Evolutionary conservation across 2,888 invertebrate genomes (phyloP).

Genomic region (Chaitophorus viminalis): DNA sequence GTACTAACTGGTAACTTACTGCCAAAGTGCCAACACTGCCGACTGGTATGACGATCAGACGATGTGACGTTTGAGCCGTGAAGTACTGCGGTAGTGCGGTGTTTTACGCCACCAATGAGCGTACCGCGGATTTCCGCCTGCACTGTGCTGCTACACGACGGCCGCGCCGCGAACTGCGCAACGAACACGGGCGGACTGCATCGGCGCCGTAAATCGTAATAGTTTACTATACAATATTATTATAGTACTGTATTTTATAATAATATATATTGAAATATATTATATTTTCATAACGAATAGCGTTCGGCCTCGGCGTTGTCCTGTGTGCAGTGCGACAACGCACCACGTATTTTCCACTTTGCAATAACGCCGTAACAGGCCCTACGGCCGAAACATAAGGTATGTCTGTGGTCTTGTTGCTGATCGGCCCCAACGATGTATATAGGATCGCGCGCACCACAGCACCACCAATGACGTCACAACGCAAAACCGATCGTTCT

Average conservation of each 20-base stretch:
- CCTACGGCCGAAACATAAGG: background rate
- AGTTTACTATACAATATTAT: too few relatives aligned
- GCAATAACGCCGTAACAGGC: too few relatives aligned
- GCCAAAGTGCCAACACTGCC: background rate
- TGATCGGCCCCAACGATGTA: too few relatives aligned
- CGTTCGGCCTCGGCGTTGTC: background rate
- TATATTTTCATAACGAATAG: too few relatives aligned
- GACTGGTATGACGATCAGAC: too few relatives aligned
- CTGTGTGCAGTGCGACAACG: background rate
- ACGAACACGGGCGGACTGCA: constrained; percentile 2
- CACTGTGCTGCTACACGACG: constrained; percentile 30
- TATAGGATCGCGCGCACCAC: background rate
- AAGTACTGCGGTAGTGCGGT: too few relatives aligned
- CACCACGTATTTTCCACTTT: background rate
- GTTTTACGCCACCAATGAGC: background rate
- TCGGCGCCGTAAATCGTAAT: too few relatives aligned
- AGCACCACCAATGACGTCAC: background rate
- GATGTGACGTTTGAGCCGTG: too few relatives aligned
- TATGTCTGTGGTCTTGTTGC: background rate
- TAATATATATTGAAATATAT: too few relatives aligned
- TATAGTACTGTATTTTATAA: too few relatives aligned
- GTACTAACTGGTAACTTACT: too few relatives aligned
- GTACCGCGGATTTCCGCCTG: constrained; percentile 4
- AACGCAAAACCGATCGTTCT: background rate
- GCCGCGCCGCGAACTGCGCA: background rate